Percentiles rank a stretch among this genome's conserved stretches.
Evolutionary conservation across 2,113 vertebrate genomes (phyloP).

Genomic region (Pelmatolapia mariae): DNA sequence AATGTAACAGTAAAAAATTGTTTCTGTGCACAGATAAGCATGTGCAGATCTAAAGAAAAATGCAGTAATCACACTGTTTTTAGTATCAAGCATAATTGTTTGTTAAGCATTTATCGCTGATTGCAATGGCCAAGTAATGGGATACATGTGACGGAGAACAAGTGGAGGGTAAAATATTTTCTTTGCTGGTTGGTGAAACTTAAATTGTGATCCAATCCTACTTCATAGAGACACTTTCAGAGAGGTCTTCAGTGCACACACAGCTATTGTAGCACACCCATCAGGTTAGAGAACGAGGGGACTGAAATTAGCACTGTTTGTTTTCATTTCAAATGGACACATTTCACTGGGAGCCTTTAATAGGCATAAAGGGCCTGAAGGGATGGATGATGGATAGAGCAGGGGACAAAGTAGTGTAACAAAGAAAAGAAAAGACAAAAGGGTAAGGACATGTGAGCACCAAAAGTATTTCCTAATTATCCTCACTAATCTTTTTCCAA

Average conservation of each 20-base stretch:
- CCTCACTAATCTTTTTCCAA: slow-evolving; percentile 22
- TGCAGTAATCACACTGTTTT: slow-evolving; percentile 3
- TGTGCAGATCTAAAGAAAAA: slow-evolving; percentile 16
- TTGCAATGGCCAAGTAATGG: slow-evolving; percentile 17
- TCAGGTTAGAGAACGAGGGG: neutral
- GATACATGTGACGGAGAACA: neutral
- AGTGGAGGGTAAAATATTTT: neutral
- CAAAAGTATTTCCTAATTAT: neutral
- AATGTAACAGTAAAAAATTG: neutral
- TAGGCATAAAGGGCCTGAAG: neutral
- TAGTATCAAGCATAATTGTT: neutral
- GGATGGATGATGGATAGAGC: slow-evolving; percentile 6
- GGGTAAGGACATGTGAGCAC: neutral
- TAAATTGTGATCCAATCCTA: neutral
- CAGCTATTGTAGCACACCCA: neutral
- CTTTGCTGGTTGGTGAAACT: neutral
- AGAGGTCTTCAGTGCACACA: neutral
- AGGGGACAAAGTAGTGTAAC: neutral
- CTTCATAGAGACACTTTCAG: neutral
- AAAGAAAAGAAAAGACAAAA: neutral
- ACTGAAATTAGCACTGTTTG: slow-evolving; percentile 29
- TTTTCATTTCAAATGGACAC: slow-evolving; percentile 18
- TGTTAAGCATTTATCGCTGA: neutral
- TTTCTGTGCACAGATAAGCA: neutral
- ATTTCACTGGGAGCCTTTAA: neutral